Evolutionary conservation across 37 sponge, comb jelly and placozoan genomes (phyloP), one percentile per base, ranked within the genome.

Genomic region (Cladorhizidae sp.): DNA sequence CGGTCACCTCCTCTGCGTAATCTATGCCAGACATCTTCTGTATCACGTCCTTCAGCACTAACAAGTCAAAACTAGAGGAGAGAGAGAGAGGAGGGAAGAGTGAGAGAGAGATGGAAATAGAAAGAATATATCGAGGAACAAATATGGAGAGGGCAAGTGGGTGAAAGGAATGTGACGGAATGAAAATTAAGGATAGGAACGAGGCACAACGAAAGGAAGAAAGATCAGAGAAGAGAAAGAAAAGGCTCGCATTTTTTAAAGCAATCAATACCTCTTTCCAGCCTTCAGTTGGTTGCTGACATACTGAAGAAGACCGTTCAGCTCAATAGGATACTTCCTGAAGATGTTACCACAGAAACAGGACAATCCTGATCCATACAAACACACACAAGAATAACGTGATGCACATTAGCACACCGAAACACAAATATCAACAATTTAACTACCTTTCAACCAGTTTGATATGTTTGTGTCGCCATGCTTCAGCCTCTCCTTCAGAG

Each of bases 1-100:
- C 41, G 0, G 99, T 98, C 64, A 92, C 78, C 23, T 94, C 97
- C 43, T 92, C 96, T 1, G 92, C 79, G 39, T 81, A 85, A 54
- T 98, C 99, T 54, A 98, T 96, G 0, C 99, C 99, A 45, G 96
- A 76, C 99, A 98, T 98, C 68, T 93, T 90, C 84, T 90, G 91
- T 18, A 96, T 80, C 50, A 98, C 97, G 64, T 96, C 99, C 78
- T 98, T 93, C 81, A 96, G 67, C 45, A 98, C 94, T 75, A 96
- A 82, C 74, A 98, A 78, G 67, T 96, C 97, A 76, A 94, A 96
- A 59, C 99, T 94, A 42, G 20, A 54, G 32, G 18, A 39, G 51
- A 26, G 57, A 45, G 49, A 9, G 49, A 45, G 49, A 9, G 61
- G 17, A 12, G 28, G 61, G 6, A 18, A 26, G 28, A 5, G 17